Percentiles rank a stretch among this genome's conserved stretches.
These are phyloP conservation scores for Drosophila birchii DNA, from an alignment of 2,888 invertebrate genomes.

Conservation along the genomic window DNA sequence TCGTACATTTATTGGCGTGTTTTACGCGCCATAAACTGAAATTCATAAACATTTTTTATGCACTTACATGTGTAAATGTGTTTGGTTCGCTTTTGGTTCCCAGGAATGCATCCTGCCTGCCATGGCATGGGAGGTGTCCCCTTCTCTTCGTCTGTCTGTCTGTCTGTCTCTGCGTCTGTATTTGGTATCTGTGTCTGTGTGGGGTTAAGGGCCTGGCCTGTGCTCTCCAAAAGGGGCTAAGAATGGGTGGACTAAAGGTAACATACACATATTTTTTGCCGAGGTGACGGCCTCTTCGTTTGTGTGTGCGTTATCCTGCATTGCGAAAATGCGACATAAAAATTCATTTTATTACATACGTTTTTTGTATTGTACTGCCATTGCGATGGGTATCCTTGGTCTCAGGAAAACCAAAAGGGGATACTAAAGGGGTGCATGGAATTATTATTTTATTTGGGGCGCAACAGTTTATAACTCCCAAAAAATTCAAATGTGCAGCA, in stretches of 20 bases:
- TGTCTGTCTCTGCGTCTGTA: background rate
- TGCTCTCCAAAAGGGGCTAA: conserved; percentile 7
- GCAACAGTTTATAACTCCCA: conserved; percentile 22
- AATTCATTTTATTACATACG: conserved; percentile 77
- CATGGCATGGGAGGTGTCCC: conserved; percentile 3
- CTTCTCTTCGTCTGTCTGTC: background rate
- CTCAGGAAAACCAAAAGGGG: background rate
- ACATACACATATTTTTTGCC: conserved; percentile 42
- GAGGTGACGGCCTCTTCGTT: conserved; percentile 28
- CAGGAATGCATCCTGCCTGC: conserved; percentile 37
- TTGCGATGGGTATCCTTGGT: conserved; percentile 11
- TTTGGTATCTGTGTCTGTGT: background rate
- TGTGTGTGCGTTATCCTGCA: conserved; percentile 45
- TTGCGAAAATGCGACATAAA: conserved; percentile 78
- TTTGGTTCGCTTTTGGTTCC: conserved; percentile 28
- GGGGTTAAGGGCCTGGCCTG: conserved; percentile 9
- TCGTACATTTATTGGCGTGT: conserved; percentile 80
- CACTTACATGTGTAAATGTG: conserved; percentile 81
- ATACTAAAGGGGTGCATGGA: conserved; percentile 11
- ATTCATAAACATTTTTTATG: conserved; percentile 80
- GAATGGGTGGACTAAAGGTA: conserved; percentile 34
- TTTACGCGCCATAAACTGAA: conserved; percentile 82
- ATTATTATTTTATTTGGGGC: conserved; percentile 14
- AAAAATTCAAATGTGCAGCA: conserved; percentile 7
- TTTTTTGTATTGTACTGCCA: conserved; percentile 61